Conservation (phyloP, 2,888 invertebrate genomes). For the Ornithoptera priamus region DNA sequence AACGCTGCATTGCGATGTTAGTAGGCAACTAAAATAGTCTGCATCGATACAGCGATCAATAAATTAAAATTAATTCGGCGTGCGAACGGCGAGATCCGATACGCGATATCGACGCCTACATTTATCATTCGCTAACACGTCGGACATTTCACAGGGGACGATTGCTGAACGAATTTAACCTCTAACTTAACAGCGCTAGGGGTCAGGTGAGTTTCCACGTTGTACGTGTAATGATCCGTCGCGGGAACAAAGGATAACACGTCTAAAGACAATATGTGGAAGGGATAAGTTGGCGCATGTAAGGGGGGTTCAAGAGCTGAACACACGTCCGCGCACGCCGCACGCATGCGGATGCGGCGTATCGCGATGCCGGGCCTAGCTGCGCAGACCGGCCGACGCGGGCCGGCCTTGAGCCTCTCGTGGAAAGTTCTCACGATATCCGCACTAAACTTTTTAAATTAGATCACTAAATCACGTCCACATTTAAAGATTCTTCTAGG, state of each 20-base stretch:
- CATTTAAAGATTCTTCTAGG: background rate
- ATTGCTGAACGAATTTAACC: conserved; percentile 59
- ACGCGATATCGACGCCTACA: conserved; percentile 79
- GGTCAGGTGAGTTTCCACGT: conserved; percentile 52
- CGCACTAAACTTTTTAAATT: conserved; percentile 10
- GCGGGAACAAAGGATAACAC: conserved; percentile 71
- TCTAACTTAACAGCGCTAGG: conserved; percentile 57
- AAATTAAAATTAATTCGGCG: conserved; percentile 81
- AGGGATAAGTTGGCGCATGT: conserved; percentile 68
- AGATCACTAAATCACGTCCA: conserved; percentile 23
- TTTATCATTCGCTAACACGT: conserved; percentile 80
- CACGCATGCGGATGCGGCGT: conserved; percentile 65
- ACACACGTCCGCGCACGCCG: conserved; percentile 55
- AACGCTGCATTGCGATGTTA: conserved; percentile 55
- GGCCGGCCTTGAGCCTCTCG: conserved; percentile 57
- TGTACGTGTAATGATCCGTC: conserved; percentile 65
- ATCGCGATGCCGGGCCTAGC: conserved; percentile 62
- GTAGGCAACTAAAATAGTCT: conserved; percentile 76
- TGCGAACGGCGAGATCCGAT: conserved; percentile 80
- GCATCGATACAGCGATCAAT: conserved; percentile 77
- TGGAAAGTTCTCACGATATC: conserved; percentile 61
- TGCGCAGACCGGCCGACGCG: conserved; percentile 71
- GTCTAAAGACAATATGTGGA: conserved; percentile 69
- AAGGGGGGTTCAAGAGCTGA: conserved; percentile 37
- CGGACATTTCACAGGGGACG: conserved; percentile 73